These are phyloP conservation scores for Smithornis capensis DNA, from an alignment of 2,113 vertebrate species.

Conservation along the genomic window DNA sequence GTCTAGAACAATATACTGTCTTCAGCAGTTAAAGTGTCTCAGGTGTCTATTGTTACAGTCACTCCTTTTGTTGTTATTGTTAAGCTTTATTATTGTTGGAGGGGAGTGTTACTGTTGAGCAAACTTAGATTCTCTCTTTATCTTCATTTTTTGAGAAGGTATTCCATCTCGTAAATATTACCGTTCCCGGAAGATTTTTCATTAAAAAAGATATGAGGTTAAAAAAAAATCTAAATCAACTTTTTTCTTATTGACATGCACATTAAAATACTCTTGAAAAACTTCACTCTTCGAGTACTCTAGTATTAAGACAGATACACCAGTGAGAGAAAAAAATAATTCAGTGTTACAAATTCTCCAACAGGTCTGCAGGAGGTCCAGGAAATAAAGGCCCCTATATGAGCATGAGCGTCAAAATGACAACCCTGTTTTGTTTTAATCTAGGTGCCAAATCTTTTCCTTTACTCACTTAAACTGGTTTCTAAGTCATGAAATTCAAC, in stretches of 20 bases:
- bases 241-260: background rate
- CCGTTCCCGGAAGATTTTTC: background rate
- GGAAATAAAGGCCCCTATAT: background rate
- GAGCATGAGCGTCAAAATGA: background rate
- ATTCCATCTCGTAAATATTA: background rate
- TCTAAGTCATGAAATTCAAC: background rate
- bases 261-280: background rate
- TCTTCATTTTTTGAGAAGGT: background rate
- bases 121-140: background rate
- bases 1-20: background rate
- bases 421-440: background rate
- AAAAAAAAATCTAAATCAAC: background rate
- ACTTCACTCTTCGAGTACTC: background rate
- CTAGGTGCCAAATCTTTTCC: background rate
- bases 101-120: accelerated
- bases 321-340: background rate
- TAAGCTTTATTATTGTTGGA: background rate
- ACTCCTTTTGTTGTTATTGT: accelerated
- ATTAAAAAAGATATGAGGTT: background rate
- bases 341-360: background rate
- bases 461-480: background rate
- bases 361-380: background rate
- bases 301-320: background rate
- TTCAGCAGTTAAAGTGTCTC: background rate
- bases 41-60: background rate